Percentiles rank a stretch among this genome's conserved stretches.
phyloP scores from a whole-genome alignment of 2,888 invertebrate genomes.

The Nycteola revayana region DNA sequence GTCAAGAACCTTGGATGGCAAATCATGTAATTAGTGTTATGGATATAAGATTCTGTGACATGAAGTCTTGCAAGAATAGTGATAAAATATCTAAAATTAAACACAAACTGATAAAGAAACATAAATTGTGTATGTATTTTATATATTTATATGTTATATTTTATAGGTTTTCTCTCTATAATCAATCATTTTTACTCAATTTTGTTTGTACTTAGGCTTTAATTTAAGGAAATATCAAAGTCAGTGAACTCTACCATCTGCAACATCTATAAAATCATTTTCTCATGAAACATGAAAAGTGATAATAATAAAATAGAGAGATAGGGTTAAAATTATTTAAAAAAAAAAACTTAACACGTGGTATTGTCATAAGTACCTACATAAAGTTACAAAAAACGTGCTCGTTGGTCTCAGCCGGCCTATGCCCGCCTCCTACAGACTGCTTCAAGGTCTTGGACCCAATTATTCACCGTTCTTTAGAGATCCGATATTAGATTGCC shows the following conservation, averaged over 20 bases:
- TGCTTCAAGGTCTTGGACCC: conserved; percentile 56
- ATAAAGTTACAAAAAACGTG: conserved; percentile 41
- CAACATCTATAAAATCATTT: too few species aligned
- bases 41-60: conserved; percentile 47
- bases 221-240: too few species aligned
- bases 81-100: conserved; percentile 70
- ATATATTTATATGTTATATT: not conserved
- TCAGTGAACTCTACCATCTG: too few species aligned
- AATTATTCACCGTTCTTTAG: conserved; percentile 49
- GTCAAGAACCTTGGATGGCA: conserved; percentile 40
- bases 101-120: conserved; percentile 68
- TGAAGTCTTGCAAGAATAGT: conserved; percentile 57
- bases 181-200: too few species aligned
- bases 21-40: conserved; percentile 46
- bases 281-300: too few species aligned
- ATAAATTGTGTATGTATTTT: conserved; percentile 11
- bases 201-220: too few species aligned
- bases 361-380: too few species aligned
- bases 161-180: too few species aligned
- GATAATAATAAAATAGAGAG: too few species aligned
- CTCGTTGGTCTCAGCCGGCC: too few species aligned
- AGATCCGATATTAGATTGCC: conserved; percentile 34
- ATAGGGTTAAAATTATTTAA: too few species aligned
- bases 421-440: conserved; percentile 46
- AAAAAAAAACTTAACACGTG: too few species aligned